Percentiles rank a stretch among this genome's conserved stretches.
These are phyloP conservation scores for Pipistrellus pipistrellus DNA, from an alignment of 2,797 vertebrate species.

Conservation along the genomic window DNA sequence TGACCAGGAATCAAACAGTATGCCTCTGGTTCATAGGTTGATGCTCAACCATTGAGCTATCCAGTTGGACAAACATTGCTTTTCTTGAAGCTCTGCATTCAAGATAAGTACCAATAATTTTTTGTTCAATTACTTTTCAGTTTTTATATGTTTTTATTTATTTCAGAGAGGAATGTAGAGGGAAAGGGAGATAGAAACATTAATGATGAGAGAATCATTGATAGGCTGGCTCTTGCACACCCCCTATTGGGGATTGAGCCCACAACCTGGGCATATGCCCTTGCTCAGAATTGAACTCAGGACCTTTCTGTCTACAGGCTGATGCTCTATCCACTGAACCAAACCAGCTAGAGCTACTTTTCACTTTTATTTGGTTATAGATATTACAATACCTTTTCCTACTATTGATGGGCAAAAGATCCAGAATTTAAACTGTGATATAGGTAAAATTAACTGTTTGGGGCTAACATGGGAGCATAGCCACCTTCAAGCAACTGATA, in stretches of 20 bases:
- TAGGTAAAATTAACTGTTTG: neutral
- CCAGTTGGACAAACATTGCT: neutral
- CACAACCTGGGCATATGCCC: no score
- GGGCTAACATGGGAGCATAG: neutral
- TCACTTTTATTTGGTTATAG: neutral
- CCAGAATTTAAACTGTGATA: neutral
- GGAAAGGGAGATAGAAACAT: no score
- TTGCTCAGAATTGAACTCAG: no score
- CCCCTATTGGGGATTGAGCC: no score
- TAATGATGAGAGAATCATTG: no score
- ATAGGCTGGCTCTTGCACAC: no score
- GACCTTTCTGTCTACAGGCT: no score
- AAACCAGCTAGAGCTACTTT: neutral
- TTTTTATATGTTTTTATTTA: neutral
- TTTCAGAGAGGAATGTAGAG: no score
- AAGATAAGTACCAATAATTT: conserved; percentile 5
- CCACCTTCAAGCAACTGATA: neutral
- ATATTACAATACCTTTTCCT: neutral
- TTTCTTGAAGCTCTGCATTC: conserved; percentile 25
- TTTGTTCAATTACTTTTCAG: conserved; percentile 1
- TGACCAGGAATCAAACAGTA: no score
- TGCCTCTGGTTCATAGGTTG: no score
- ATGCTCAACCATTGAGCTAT: no score
- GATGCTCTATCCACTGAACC: no score
- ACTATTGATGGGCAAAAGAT: neutral